phyloP scores from a whole-genome alignment of 2,797 vertebrate genomes.

The Cichlasoma orientale region DNA sequence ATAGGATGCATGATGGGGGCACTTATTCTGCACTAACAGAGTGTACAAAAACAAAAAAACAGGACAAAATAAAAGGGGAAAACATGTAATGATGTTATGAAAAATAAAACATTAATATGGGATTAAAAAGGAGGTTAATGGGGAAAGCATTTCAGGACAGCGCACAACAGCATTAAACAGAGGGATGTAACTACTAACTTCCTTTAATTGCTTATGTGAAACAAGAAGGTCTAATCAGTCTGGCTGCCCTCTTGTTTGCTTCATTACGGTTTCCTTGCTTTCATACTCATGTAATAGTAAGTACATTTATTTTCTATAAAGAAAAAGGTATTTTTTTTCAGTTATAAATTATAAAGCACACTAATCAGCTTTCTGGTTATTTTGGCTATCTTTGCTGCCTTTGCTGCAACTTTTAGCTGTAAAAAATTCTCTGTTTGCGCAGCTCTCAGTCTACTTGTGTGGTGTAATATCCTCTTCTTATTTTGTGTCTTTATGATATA shows the following conservation, averaged over 20 bases:
- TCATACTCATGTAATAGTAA: neutral
- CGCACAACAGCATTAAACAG: conserved; percentile 1
- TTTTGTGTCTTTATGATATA: neutral
- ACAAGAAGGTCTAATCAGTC: conserved; percentile 12
- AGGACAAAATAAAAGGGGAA: neutral
- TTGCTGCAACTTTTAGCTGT: neutral
- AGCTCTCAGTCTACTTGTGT: neutral
- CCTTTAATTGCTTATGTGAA: neutral
- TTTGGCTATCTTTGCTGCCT: conserved; percentile 1
- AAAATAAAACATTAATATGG: neutral
- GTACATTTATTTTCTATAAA: neutral
- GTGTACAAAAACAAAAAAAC: neutral
- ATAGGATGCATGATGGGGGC: neutral
- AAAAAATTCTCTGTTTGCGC: neutral
- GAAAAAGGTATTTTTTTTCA: neutral
- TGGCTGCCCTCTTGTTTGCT: neutral
- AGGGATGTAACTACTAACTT: conserved; percentile 1
- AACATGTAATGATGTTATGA: neutral
- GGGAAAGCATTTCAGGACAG: neutral
- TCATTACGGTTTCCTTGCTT: neutral
- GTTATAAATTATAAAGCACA: conserved; percentile 26
- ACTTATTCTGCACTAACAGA: neutral
- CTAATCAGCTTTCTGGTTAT: conserved; percentile 35
- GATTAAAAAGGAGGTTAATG: neutral
- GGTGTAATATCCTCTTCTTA: neutral